Evolutionary conservation across 2,888 invertebrate genomes (phyloP), one percentile per base, ranked within the genome.

Genomic region (Notocelia uddmanniana): DNA sequence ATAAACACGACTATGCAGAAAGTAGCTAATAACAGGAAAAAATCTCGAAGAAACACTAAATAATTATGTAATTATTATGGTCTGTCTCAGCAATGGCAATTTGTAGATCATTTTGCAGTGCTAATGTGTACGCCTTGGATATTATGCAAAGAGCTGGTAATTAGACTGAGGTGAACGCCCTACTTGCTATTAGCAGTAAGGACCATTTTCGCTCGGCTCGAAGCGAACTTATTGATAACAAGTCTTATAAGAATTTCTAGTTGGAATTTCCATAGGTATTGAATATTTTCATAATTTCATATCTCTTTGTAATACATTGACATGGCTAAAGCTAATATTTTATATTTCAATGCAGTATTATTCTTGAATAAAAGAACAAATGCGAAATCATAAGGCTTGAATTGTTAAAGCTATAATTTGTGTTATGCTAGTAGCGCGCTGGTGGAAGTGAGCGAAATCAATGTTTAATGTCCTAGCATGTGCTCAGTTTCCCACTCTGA

Each of bases 61-160:
- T 89, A 88, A 82, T 79, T 78, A 80, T 83, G 85, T 89, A 90
- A 90, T 90, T 88, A 89, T 84, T 83, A 83, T 86, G 84, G 84
- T 84, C 83, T 84, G 85, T 84, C 85, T 83, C 80, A 78, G 85
- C 85, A 79, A 83, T 81, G 86, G 90, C 87, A 89, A 91, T 89
- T 91, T 89, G 88, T 86, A 88, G 89, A 90, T 89, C 85, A 89
- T 89, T 89, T 87, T 81, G 88, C 87, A 85, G 85, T 87, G 89
- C 88, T 90, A 91, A 92, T 90, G 92, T 87, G 85, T 86, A 87
- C 68, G 72, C 58, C 73, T 72, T 89, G 89, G 86, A 91, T 90
- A 90, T 90, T 91, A 91, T 87, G 89, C 88, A 88, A 89, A 89
- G 85, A 89, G 85, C 83, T 78, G 80, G 88, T 89, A 91, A 91